Evolutionary conservation across 2,113 vertebrate species (phyloP).

Genomic region (Elaphurus davidianus): DNA sequence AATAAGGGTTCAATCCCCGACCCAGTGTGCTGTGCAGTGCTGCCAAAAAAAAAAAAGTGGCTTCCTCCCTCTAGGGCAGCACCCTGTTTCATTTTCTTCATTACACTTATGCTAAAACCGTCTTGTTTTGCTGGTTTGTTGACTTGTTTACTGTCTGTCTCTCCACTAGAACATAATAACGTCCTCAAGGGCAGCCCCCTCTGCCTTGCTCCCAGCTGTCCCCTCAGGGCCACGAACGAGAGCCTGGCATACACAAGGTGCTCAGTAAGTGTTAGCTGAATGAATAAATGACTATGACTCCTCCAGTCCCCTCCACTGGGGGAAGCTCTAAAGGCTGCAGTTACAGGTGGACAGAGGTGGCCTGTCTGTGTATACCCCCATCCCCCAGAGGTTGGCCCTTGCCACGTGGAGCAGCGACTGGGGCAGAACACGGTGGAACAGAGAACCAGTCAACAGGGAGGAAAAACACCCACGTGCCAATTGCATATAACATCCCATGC

Average conservation of each 20-base stretch:
- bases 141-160: neutral
- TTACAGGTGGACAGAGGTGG: neutral
- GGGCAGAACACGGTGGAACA: neutral
- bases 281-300: neutral
- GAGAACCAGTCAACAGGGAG: neutral
- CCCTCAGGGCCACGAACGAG: neutral
- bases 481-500: neutral
- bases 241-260: neutral
- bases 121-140: neutral
- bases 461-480: neutral
- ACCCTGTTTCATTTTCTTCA: neutral
- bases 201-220: neutral
- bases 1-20: neutral
- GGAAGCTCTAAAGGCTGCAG: neutral
- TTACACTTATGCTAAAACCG: neutral
- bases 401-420: neutral
- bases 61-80: neutral
- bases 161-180: neutral
- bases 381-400: neutral
- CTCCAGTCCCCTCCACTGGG: neutral
- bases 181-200: neutral
- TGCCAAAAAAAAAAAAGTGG: neutral
- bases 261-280: neutral
- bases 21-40: accelerated
- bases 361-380: neutral